These are phyloP conservation scores for Drosophila rufa DNA, from an alignment of 1,140 invertebrate genomes.

Conservation along the genomic window DNA sequence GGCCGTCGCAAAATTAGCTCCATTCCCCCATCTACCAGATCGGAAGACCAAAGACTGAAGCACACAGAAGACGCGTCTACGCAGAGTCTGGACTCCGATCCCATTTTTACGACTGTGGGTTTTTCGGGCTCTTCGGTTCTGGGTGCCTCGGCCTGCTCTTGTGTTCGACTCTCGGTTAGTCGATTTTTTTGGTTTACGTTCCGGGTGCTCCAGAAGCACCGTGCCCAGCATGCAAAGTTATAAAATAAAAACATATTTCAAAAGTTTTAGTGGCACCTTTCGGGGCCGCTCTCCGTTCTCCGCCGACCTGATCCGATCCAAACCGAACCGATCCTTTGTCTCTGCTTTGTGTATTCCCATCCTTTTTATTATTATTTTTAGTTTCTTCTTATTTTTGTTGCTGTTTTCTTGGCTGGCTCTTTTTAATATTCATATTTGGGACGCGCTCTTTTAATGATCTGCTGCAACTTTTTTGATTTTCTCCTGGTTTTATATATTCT, in stretches of 20 bases:
- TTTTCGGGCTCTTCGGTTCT: conserved; percentile 18
- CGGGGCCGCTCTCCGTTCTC: conserved; percentile 13
- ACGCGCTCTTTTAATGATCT: conserved; percentile 62
- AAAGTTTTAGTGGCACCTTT: conserved; percentile 84
- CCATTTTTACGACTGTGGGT: conserved; percentile 64
- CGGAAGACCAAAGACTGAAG: not conserved
- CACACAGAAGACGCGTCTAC: conserved; percentile 23
- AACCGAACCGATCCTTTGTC: conserved; percentile 24
- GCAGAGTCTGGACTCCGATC: conserved; percentile 21
- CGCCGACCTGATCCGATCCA: not conserved
- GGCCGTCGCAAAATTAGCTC: conserved; percentile 78
- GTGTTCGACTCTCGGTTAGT: not conserved
- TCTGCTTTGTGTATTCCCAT: conserved; percentile 10
- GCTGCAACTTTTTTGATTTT: conserved; percentile 60
- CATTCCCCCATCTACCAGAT: conserved; percentile 5
- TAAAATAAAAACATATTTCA: conserved; percentile 84
- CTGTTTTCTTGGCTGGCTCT: conserved; percentile 12
- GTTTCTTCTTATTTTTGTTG: conserved; percentile 9
- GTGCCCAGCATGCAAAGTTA: conserved; percentile 81
- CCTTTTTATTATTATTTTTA: conserved; percentile 22
- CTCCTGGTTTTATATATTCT: conserved; percentile 64
- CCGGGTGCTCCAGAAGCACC: conserved; percentile 77
- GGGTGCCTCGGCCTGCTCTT: not conserved
- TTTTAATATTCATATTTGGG: conserved; percentile 64
- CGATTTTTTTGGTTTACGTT: conserved; percentile 29